phyloP scores from a whole-genome alignment of 1,140 invertebrate species.

The Tetramorium parvispinum region DNA sequence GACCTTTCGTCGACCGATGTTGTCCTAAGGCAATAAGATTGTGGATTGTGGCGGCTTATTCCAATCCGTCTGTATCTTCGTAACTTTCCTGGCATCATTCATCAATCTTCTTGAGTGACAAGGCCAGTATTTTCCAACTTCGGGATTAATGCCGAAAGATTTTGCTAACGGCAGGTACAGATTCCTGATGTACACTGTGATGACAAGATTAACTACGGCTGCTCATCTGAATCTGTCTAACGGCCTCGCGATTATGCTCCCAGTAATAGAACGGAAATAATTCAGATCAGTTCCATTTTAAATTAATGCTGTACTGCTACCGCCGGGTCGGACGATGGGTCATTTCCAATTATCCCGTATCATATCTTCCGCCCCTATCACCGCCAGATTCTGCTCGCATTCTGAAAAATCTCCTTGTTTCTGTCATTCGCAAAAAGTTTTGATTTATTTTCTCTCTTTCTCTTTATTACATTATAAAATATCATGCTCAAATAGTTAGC shows the following conservation, averaged over 20 bases:
- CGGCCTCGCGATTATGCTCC: constrained; percentile 2
- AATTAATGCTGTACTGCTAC: constrained; percentile 27
- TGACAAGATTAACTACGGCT: constrained; percentile 21
- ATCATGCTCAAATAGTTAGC: not conserved
- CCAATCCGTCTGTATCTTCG: not conserved
- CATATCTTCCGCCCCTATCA: not conserved
- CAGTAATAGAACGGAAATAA: constrained; percentile 70
- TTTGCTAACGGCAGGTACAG: not conserved
- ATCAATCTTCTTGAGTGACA: constrained; percentile 12
- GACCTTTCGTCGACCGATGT: not conserved
- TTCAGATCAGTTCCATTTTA: constrained; percentile 55
- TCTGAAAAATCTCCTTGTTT: constrained; percentile 12
- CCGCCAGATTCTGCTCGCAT: not conserved
- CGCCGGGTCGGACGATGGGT: constrained; percentile 55
- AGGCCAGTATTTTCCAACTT: not conserved
- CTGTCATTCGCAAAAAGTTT: not conserved
- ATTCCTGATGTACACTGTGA: not conserved
- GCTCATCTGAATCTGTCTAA: not conserved
- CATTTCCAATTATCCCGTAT: constrained; percentile 64
- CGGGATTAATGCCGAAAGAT: constrained; percentile 11
- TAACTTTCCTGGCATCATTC: not conserved
- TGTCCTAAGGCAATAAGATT: not conserved
- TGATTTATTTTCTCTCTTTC: not conserved
- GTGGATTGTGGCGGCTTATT: not conserved
- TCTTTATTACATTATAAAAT: not conserved